Base-by-base conservation (phyloP, 2,888 invertebrate genomes). In the Acanthosepion lycidas region DNA sequence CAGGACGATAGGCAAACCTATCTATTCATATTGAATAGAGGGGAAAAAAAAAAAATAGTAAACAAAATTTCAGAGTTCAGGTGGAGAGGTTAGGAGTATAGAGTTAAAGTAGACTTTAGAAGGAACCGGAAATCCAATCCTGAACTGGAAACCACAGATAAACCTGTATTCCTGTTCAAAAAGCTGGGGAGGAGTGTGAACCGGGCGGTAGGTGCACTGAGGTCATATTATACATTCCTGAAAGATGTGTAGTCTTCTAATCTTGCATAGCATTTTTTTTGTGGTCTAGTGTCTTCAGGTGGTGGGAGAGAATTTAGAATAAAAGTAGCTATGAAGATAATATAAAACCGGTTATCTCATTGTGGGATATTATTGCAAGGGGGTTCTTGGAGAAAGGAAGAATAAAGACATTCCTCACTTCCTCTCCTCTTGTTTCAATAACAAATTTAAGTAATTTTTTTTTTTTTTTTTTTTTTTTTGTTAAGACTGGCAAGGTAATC, bases 241-340 rank as follows among this genome's bases (percentile, higher is more conserved):
- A n/a, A 78, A 78, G 15, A 78, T 78, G 78, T 33, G 78, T 53
- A 49, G 49, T 55, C 91, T 23, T 95, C 94, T 95, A 28, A 42
- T 91, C 33, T 94, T 93, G 95, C 93, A 91, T 94, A n/a, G 18
- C 93, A 18, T 59, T 92, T 95, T 9, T 9, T 3, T 2, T 8
- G 15, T 8, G 0, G 28, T 5, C n/a, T n/a, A 20, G 59, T 2
- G 12, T 78, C 78, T 78, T 78, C 78, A 20, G n/a, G 12, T 33
- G n/a, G 64, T 6, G 9, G n/a, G 64, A n/a, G 28, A n/a, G 18
- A n/a, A 15, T 33, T n/a, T n/a, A 78, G n/a, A 78, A 33, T 12
- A 15, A 15, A 33, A 78, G n/a, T 5, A 33, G 78, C 33, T 18
- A 12, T 12, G n/a, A 78, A 78, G 78, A 78, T 4, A 33, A 78